These are phyloP conservation scores for Morpho achilles DNA, from an alignment of 2,888 invertebrate species.

Conservation along the genomic window DNA sequence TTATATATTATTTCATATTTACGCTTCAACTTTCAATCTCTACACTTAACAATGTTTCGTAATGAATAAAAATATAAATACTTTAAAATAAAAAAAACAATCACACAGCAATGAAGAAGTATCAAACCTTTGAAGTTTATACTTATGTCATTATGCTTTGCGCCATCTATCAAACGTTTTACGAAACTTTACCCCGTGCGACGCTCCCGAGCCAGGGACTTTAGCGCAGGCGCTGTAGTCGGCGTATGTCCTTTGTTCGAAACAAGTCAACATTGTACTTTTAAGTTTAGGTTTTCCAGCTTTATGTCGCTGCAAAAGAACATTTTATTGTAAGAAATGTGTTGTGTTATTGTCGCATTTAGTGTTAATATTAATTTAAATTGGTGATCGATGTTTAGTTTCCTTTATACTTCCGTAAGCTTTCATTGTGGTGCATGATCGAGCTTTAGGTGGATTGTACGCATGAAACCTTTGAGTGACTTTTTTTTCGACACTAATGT, in stretches of 20 bases:
- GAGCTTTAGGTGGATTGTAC: conserved; percentile 71
- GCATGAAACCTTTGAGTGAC: conserved; percentile 85
- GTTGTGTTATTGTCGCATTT: conserved; percentile 40
- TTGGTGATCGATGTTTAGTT: conserved; percentile 49
- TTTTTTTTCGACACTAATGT: conserved; percentile 85
- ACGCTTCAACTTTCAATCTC: no score
- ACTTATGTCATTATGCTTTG: conserved; percentile 29
- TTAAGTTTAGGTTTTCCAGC: conserved; percentile 63
- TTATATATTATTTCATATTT: no score
- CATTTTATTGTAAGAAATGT: conserved; percentile 56
- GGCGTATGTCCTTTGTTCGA: conserved; percentile 79
- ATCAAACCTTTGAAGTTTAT: conserved; percentile 6
- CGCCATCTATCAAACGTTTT: conserved; percentile 60
- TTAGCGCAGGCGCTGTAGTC: conserved; percentile 76
- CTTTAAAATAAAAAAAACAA: no score
- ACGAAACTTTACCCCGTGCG: conserved; percentile 44
- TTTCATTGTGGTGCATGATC: conserved; percentile 60
- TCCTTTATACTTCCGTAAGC: conserved; percentile 46
- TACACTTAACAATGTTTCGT: no score
- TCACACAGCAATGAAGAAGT: no score
- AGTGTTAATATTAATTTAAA: conserved; percentile 40
- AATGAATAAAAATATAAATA: no score
- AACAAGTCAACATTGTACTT: conserved; percentile 75
- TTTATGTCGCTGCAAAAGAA: conserved; percentile 45
- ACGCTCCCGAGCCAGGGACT: conserved; percentile 62